Percentiles rank a stretch among this genome's conserved stretches.
phyloP scores from a whole-genome alignment of 2,113 vertebrate species.

The Taxidea taxus region DNA sequence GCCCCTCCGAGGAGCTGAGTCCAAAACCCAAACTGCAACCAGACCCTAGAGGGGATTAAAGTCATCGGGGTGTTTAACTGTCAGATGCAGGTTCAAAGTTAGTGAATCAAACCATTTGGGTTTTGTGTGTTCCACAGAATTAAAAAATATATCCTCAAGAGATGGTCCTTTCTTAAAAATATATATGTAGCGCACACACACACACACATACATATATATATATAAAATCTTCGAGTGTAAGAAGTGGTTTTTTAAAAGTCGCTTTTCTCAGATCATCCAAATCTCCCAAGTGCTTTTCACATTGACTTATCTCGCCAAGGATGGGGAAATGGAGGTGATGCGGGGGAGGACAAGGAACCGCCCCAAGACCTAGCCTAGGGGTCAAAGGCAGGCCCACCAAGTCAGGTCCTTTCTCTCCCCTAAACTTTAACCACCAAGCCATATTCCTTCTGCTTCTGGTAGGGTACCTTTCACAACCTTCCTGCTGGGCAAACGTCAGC shows the following conservation, averaged over 20 bases:
- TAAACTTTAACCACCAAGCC: conserved; percentile 19
- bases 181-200: conserved; percentile 39
- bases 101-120: conserved; percentile 68
- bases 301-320: conserved; percentile 33
- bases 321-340: conserved; percentile 25
- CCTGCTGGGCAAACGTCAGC: conserved; percentile 5
- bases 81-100: conserved; percentile 69
- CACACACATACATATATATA: background rate
- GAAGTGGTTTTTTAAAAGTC: conserved; percentile 27
- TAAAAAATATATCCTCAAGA: conserved; percentile 77
- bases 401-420: background rate
- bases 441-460: conserved; percentile 5
- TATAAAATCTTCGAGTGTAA: conserved; percentile 13
- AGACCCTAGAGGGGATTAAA: conserved; percentile 42
- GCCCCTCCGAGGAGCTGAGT: background rate
- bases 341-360: background rate
- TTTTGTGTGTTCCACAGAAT: conserved; percentile 65
- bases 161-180: conserved; percentile 79
- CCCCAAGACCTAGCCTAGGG: background rate
- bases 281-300: conserved; percentile 65
- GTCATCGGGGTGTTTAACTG: conserved; percentile 33
- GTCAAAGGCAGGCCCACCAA: background rate
- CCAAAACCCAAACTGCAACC: background rate
- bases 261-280: conserved; percentile 51
- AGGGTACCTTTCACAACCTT: background rate